Evolutionary conservation across 2,113 vertebrate genomes (phyloP).

Genomic region (Uria lomvia): DNA sequence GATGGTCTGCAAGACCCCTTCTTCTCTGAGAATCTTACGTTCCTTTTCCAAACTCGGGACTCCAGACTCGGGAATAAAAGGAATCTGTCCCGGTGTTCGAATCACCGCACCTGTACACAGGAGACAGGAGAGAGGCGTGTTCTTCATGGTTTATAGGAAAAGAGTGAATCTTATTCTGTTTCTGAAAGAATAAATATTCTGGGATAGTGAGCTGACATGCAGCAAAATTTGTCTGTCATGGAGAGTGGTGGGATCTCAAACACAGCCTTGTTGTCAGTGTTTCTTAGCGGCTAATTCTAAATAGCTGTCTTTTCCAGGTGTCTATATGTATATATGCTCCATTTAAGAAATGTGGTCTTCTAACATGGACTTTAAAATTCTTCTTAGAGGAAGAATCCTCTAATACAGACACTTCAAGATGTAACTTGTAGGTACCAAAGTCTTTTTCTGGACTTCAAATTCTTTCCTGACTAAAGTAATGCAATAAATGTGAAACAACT

Average conservation of each 20-base stretch:
- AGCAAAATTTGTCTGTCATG: not conserved
- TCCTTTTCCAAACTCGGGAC: not conserved
- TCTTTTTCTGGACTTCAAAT: not conserved
- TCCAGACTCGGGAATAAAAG: not conserved
- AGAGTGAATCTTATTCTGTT: not conserved
- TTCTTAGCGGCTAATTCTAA: not conserved
- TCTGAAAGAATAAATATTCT: not conserved
- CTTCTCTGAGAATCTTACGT: not conserved
- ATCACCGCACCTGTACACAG: not conserved
- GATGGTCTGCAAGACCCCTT: not conserved
- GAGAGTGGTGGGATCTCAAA: not conserved
- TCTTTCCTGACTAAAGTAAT: not conserved
- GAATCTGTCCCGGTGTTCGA: not conserved
- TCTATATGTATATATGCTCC: not conserved
- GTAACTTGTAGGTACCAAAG: not conserved
- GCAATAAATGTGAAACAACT: not conserved
- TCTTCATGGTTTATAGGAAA: not conserved
- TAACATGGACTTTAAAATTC: not conserved
- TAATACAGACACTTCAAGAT: not conserved
- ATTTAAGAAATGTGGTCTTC: not conserved
- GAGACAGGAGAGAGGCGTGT: not conserved
- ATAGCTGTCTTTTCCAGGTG: not conserved
- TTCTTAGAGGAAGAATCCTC: not conserved
- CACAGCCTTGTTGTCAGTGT: not conserved
- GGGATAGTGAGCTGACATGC: not conserved